These are phyloP conservation scores for Drosophila mojavensis DNA, from an alignment of 1,140 invertebrate species.

Conservation along the genomic window DNA sequence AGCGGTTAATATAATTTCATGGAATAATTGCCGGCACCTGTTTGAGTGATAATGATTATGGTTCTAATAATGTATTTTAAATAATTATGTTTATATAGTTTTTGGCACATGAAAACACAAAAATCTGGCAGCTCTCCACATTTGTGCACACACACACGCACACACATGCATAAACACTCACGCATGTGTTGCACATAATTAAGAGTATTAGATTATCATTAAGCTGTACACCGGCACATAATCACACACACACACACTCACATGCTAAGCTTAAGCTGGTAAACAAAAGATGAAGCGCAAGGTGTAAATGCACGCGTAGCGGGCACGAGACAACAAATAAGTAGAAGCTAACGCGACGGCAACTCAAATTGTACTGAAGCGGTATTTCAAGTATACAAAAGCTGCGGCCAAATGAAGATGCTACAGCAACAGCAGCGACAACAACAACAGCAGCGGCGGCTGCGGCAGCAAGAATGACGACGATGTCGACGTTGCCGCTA, in stretches of 20 bases:
- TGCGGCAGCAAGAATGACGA: slow-evolving; percentile 23
- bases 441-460: slow-evolving; percentile 11
- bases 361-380: slow-evolving; percentile 73
- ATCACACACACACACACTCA: slow-evolving; percentile 32
- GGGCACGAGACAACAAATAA: slow-evolving; percentile 19
- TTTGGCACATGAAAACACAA: slow-evolving; percentile 6
- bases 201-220: slow-evolving; percentile 77
- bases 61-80: slow-evolving; percentile 1
- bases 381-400: slow-evolving; percentile 78
- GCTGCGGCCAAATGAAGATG: slow-evolving; percentile 68
- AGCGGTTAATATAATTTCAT: not conserved
- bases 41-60: slow-evolving; percentile 38
- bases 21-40: slow-evolving; percentile 27
- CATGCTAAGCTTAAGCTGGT: slow-evolving; percentile 28
- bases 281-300: slow-evolving; percentile 68
- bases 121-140: slow-evolving; percentile 17
- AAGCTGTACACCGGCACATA: slow-evolving; percentile 58
- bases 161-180: slow-evolving; percentile 3
- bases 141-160: slow-evolving; percentile 9
- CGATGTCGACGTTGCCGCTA: slow-evolving; percentile 35
- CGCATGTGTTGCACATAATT: slow-evolving; percentile 32
- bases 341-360: slow-evolving; percentile 54
- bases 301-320: slow-evolving; percentile 47
- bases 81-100: not conserved
- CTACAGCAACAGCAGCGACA: slow-evolving; percentile 32